Conservation (phyloP, 1,140 invertebrate genomes). For the Drosophila saltans region DNA sequence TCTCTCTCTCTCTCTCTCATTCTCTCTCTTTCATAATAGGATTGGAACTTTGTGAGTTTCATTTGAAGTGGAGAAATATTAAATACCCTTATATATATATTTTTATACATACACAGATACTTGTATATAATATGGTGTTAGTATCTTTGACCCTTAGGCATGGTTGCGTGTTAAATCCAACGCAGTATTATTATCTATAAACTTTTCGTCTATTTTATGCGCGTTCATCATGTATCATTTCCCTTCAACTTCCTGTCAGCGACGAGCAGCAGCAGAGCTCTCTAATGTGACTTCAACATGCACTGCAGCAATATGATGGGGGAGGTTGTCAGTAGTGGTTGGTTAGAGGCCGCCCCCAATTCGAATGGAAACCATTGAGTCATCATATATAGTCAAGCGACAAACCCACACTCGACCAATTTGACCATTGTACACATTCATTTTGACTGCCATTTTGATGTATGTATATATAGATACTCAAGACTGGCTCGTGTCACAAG, state of each 20-base stretch:
- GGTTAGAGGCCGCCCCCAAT: constrained; percentile 32
- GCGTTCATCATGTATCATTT: constrained; percentile 62
- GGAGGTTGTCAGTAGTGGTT: constrained; percentile 23
- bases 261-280: constrained; percentile 27
- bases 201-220: constrained; percentile 35
- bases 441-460: constrained; percentile 21
- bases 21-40: not conserved
- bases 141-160: constrained; percentile 26
- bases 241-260: constrained; percentile 57
- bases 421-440: constrained; percentile 1
- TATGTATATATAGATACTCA: not conserved
- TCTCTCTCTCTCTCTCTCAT: not conserved
- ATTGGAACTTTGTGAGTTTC: not conserved
- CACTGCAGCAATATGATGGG: constrained; percentile 4
- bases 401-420: constrained; percentile 23
- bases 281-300: constrained; percentile 74
- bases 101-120: no score
- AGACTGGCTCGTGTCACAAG: constrained; percentile 4
- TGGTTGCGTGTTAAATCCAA: constrained; percentile 48
- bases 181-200: constrained; percentile 51
- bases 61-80: not conserved
- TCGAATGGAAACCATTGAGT: constrained; percentile 52
- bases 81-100: not conserved
- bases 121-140: not conserved
- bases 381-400: constrained; percentile 43